These are phyloP conservation scores for Platerodrilus igneus DNA, from an alignment of 2,888 invertebrate species.

Conservation along the genomic window DNA sequence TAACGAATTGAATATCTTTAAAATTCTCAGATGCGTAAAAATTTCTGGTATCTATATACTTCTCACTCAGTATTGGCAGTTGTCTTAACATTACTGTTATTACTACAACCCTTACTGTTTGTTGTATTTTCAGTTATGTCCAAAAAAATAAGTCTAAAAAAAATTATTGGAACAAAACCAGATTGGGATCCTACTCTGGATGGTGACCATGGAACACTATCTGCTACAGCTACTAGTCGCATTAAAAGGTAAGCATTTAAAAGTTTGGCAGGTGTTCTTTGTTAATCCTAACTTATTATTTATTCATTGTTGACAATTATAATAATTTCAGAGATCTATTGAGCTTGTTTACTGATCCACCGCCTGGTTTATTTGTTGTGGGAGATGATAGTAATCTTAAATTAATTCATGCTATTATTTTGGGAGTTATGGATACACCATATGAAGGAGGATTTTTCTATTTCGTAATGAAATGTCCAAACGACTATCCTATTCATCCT, in stretches of 20 bases:
- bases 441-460: conserved; percentile 56
- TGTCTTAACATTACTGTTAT: background rate
- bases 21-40: conserved; percentile 5
- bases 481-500: conserved; percentile 54
- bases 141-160: conserved; percentile 4
- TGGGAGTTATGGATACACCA: conserved; percentile 58
- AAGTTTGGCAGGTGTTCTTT: background rate
- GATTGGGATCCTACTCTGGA: conserved; percentile 28
- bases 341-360: conserved; percentile 54
- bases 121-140: conserved; percentile 7
- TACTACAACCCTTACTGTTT: background rate
- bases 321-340: conserved; percentile 52
- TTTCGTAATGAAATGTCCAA: conserved; percentile 52
- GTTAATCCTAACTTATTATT: too few species aligned
- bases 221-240: conserved; percentile 23
- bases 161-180: conserved; percentile 4
- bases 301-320: too few species aligned
- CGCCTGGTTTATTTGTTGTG: conserved; percentile 54
- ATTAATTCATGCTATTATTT: conserved; percentile 54
- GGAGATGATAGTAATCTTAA: conserved; percentile 54
- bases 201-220: conserved; percentile 15
- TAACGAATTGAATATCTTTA: conserved; percentile 7
- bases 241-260: conserved; percentile 22
- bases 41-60: conserved; percentile 5
- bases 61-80: background rate